phyloP scores from a whole-genome alignment of 2,113 vertebrate genomes.

The Microtus ochrogaster region DNA sequence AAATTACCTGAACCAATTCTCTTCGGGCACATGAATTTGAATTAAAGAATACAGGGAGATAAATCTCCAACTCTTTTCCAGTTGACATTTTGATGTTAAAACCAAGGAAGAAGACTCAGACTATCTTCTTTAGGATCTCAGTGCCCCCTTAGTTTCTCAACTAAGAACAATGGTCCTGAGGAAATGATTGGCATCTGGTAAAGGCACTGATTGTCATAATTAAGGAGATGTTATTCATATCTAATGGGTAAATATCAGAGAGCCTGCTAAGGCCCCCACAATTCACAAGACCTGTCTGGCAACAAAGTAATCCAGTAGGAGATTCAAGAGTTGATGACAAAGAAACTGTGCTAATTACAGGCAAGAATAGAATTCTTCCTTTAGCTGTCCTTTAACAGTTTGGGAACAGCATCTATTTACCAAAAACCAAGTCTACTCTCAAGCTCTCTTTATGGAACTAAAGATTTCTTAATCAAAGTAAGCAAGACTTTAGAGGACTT shows the following conservation, averaged over 20 bases:
- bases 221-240: not conserved
- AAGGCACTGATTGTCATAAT: not conserved
- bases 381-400: not conserved
- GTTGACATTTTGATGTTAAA: slow-evolving; percentile 32
- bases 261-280: not conserved
- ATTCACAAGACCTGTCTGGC: not conserved
- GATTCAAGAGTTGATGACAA: not conserved
- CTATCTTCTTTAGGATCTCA: not conserved
- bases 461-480: slow-evolving; percentile 10
- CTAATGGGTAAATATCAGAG: not conserved
- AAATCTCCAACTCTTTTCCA: not conserved
- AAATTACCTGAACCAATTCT: not conserved
- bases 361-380: slow-evolving; percentile 28
- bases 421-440: slow-evolving; percentile 3
- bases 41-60: not conserved
- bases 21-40: not conserved
- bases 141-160: not conserved
- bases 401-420: slow-evolving; percentile 16
- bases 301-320: not conserved
- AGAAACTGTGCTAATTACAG: not conserved
- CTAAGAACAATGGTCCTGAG: accelerated
- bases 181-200: not conserved
- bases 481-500: slow-evolving; percentile 2
- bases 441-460: not conserved
- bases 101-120: not conserved